These are phyloP conservation scores for Seira musarum DNA, from an alignment of 2,888 invertebrate genomes.

Conservation along the genomic window DNA sequence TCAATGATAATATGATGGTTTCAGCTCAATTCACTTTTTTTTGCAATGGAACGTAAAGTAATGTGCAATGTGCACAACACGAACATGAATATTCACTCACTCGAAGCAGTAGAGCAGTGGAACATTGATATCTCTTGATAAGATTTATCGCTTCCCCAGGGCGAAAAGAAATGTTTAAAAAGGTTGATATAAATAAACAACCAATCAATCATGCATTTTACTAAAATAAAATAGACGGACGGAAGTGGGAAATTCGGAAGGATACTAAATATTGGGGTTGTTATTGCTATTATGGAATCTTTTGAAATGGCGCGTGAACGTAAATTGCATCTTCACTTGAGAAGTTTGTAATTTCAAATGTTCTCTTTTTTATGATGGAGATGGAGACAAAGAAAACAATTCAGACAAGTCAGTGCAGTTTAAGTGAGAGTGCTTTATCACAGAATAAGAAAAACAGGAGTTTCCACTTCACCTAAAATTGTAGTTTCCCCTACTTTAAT, in stretches of 20 bases:
- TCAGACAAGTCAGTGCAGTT: background rate
- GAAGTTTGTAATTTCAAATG: too few species aligned
- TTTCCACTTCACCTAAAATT: slow-evolving; percentile 32
- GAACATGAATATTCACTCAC: too few species aligned
- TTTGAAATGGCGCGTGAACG: too few species aligned
- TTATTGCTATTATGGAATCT: too few species aligned
- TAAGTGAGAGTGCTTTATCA: slow-evolving; percentile 13
- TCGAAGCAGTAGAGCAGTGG: background rate
- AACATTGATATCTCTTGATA: background rate
- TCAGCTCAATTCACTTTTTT: background rate
- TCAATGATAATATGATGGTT: too few species aligned
- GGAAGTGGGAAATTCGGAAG: too few species aligned
- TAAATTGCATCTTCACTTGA: too few species aligned
- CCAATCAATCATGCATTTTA: background rate
- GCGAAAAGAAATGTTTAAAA: background rate
- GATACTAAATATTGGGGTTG: too few species aligned
- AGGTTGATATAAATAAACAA: background rate
- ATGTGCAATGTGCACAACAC: too few species aligned
- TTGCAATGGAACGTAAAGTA: background rate
- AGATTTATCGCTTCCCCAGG: background rate
- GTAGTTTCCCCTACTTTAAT: background rate
- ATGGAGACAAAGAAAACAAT: too few species aligned
- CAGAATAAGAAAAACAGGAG: slow-evolving; percentile 20
- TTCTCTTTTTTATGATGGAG: too few species aligned
- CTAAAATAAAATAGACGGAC: too few species aligned